Conservation (phyloP, 92 coral and sea anemone species). For the Palythoa grandiflora region DNA sequence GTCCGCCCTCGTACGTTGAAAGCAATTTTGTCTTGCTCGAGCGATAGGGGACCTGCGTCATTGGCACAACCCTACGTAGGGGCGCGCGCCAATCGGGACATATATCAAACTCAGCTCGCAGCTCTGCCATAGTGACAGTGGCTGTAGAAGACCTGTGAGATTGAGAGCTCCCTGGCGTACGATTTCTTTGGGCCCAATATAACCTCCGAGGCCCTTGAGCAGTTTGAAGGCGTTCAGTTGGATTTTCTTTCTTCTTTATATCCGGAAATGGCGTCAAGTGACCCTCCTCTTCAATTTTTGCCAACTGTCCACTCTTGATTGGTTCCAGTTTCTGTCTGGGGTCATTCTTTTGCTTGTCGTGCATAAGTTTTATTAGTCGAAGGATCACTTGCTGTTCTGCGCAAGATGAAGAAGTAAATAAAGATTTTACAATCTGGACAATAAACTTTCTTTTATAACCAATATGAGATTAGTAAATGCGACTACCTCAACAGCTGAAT, state of each 20-base stretch:
- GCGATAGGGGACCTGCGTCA: constrained; percentile 71
- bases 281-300: constrained; percentile 10
- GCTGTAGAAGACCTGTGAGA: constrained; percentile 22
- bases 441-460: not conserved
- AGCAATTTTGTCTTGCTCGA: constrained; percentile 24
- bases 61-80: constrained; percentile 68
- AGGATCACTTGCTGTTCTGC: constrained; percentile 40
- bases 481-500: too few species aligned
- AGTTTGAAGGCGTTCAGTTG: constrained; percentile 17
- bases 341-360: constrained; percentile 4
- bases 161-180: not conserved
- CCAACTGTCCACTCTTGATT: not conserved
- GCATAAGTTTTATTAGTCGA: constrained; percentile 31
- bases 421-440: not conserved
- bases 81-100: constrained; percentile 77
- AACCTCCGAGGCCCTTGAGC: constrained; percentile 7
- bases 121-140: constrained; percentile 33
- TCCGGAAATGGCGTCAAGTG: constrained; percentile 13
- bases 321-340: constrained; percentile 23
- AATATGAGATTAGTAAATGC: too few species aligned
- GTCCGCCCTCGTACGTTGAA: constrained; percentile 11
- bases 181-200: constrained; percentile 20
- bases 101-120: constrained; percentile 68
- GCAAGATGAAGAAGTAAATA: not conserved
- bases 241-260: not conserved